phyloP scores from a whole-genome alignment of 2,113 vertebrate species.

The Jacana jacana region DNA sequence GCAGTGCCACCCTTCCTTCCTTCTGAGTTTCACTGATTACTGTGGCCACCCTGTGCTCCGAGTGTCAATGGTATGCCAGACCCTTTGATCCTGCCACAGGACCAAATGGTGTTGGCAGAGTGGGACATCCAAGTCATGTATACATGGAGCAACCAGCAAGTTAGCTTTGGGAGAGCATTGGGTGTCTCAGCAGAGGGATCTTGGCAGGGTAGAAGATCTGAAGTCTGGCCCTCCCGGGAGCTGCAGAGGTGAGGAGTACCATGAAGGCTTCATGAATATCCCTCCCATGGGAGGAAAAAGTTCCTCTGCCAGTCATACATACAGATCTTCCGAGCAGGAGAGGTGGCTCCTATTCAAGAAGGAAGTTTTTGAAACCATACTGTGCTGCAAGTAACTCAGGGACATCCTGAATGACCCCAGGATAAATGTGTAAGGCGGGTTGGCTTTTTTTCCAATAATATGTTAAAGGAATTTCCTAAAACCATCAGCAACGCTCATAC shows the following conservation, averaged over 20 bases:
- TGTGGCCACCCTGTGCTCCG: neutral
- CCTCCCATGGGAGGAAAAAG: neutral
- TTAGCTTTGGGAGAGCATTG: neutral
- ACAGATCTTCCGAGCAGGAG: constrained; percentile 11
- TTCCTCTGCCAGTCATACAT: neutral
- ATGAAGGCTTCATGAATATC: neutral
- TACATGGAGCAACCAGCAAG: neutral
- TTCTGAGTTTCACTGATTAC: neutral
- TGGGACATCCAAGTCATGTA: neutral
- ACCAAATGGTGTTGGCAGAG: accelerated
- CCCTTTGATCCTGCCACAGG: neutral
- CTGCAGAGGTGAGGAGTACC: neutral
- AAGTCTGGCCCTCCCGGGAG: neutral
- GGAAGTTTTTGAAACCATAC: constrained; percentile 25
- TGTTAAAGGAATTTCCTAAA: constrained; percentile 1
- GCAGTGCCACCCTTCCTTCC: constrained; percentile 38
- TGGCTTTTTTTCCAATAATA: neutral
- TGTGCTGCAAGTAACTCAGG: neutral
- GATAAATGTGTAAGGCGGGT: neutral
- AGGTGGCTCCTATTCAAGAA: neutral
- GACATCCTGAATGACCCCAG: neutral
- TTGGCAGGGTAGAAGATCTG: neutral
- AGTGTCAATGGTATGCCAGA: neutral
- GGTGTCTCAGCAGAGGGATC: neutral
- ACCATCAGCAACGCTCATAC: neutral